phyloP scores from a whole-genome alignment of 2,113 vertebrate genomes.

The Elgaria multicarinata region DNA sequence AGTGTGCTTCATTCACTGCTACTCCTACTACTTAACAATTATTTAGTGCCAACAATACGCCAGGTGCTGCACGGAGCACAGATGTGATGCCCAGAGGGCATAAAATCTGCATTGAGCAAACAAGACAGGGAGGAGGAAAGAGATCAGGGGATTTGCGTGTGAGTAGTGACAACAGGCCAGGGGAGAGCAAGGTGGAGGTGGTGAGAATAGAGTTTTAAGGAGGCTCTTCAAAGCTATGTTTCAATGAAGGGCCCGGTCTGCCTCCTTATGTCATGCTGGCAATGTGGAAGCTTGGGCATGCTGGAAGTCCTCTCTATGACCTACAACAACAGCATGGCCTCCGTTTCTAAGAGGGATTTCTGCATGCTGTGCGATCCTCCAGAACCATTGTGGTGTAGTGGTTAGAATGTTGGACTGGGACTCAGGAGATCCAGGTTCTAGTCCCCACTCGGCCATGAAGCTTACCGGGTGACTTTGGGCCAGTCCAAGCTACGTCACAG shows the following conservation, averaged over 20 bases:
- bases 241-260: neutral
- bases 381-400: too few species aligned
- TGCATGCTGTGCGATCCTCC: neutral
- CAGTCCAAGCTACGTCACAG: too few species aligned
- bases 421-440: too few species aligned
- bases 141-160: neutral
- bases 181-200: neutral
- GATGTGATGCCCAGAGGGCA: slow-evolving; percentile 31
- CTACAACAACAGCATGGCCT: neutral
- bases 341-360: neutral
- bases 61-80: slow-evolving; percentile 36
- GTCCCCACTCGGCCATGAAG: too few species aligned
- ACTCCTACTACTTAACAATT: slow-evolving; percentile 42
- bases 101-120: slow-evolving; percentile 36
- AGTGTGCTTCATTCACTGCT: slow-evolving; percentile 24
- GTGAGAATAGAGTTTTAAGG: too few species aligned
- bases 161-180: neutral
- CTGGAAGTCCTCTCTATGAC: neutral
- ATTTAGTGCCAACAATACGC: slow-evolving; percentile 36
- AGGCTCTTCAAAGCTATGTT: neutral
- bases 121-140: slow-evolving; percentile 7
- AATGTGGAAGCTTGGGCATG: neutral
- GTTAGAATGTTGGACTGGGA: too few species aligned
- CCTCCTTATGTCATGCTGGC: neutral
- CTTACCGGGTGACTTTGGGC: too few species aligned